Percentiles rank a stretch among this genome's conserved stretches.
These are phyloP conservation scores for Galleria mellonella DNA, from an alignment of 1,140 invertebrate genomes.

Conservation along the genomic window DNA sequence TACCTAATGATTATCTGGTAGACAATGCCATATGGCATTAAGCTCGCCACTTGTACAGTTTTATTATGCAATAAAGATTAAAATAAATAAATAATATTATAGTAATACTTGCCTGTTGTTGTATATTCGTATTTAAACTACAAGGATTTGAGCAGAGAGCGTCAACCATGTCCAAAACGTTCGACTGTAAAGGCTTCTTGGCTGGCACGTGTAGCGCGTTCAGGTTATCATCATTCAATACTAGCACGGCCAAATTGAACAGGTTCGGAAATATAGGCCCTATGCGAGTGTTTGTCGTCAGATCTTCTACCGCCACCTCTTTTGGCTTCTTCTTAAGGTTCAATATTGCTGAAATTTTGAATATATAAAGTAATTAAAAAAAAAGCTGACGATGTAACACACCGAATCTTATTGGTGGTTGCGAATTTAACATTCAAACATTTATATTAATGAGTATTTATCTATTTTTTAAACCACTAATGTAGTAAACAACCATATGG, in stretches of 20 bases:
- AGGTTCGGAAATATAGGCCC: slow-evolving; percentile 70
- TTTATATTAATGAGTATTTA: too few relatives aligned
- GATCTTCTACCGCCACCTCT: slow-evolving; percentile 63
- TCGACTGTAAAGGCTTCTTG: slow-evolving; percentile 60
- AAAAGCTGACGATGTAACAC: too few relatives aligned
- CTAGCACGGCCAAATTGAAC: slow-evolving; percentile 63
- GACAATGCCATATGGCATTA: too few relatives aligned
- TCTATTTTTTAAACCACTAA: too few relatives aligned
- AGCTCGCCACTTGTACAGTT: too few relatives aligned
- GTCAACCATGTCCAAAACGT: slow-evolving; percentile 68
- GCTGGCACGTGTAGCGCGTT: slow-evolving; percentile 60
- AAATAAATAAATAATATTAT: slow-evolving; percentile 1
- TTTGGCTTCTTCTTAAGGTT: slow-evolving; percentile 60
- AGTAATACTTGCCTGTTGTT: slow-evolving; percentile 49
- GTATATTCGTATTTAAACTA: slow-evolving; percentile 68
- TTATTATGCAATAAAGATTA: too few relatives aligned
- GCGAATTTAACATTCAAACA: too few relatives aligned
- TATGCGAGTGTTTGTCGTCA: slow-evolving; percentile 64
- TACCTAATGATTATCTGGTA: too few relatives aligned
- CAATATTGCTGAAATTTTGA: slow-evolving; percentile 66
- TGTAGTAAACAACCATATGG: too few relatives aligned
- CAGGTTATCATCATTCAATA: slow-evolving; percentile 65
- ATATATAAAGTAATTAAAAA: slow-evolving; percentile 3
- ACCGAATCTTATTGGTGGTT: too few relatives aligned
- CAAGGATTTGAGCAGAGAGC: slow-evolving; percentile 68